Base-by-base conservation (phyloP, 2,888 invertebrate species). In the Euproctis similis region DNA sequence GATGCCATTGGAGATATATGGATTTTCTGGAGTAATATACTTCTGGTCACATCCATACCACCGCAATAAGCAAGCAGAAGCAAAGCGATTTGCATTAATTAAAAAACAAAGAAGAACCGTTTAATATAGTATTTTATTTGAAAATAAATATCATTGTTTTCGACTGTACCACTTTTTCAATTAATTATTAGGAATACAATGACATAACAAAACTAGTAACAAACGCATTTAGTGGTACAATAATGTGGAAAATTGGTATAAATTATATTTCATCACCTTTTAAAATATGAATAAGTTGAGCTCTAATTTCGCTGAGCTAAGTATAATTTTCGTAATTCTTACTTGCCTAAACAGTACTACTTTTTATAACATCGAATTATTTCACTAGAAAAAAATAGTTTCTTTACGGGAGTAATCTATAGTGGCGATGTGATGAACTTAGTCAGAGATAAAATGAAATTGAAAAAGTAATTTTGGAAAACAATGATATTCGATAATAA, bases 21-120 rank as follows among this genome's bases (percentile, higher is more conserved):
- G 30, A 24, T 39, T 24, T 28, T 21, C 28, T 20, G 7, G n/a
- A n/a, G n/a, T n/a, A n/a, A n/a, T n/a, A n/a, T n/a, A n/a, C n/a
- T 19, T 34, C 31, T 39, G 18, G 54, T 63, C 62, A 59, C 64
- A 66, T 70, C 56, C 76, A 70, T 53, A 59, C 63, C 70, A 72
- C 70, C 64, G 59, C 58, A 63, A 63, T 45, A 80, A 81, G 80
- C 80, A 81, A 81, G 81, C 81, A 81, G 56, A 76, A 82, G 82
- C 82, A 60, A 82, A 82, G 81, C 81, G 53, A 68, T 72, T 61
- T 60, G 65, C 54, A 59, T 56, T 55, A 42, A 47, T 4, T n/a
- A n/a, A n/a, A n/a, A n/a, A n/a, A n/a, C n/a, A 21, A 39, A 45
- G 36, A 42, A 52, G 36, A 39, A 38, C 30, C 37, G 41, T 45